These are phyloP conservation scores for Eriosoma lanigerum DNA, from an alignment of 1,140 invertebrate genomes.

Conservation along the genomic window DNA sequence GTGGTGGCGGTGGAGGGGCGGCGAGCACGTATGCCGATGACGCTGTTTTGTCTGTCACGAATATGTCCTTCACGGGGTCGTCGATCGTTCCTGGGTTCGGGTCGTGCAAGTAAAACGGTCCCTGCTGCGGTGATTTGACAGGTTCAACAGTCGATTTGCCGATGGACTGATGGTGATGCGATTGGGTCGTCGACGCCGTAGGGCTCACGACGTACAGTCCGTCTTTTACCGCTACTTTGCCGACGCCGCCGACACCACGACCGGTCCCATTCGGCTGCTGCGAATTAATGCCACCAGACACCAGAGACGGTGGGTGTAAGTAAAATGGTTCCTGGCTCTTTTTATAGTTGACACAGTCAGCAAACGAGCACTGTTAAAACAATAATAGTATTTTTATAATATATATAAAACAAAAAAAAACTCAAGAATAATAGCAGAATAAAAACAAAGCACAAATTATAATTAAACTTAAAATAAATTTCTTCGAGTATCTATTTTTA, in stretches of 20 bases:
- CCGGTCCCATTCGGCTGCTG: slow-evolving; percentile 21
- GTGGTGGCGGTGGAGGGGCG: slow-evolving; percentile 56
- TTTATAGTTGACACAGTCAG: slow-evolving; percentile 62
- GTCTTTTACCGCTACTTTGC: slow-evolving; percentile 39
- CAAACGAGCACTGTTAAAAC: slow-evolving; percentile 61
- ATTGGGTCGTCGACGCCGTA: background rate
- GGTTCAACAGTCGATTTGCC: slow-evolving; percentile 17
- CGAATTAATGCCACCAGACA: slow-evolving; percentile 53
- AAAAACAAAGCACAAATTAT: too few relatives aligned
- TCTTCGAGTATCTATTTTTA: too few relatives aligned
- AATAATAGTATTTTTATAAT: too few relatives aligned
- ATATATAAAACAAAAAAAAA: too few relatives aligned
- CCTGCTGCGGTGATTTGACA: slow-evolving; percentile 58
- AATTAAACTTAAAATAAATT: too few relatives aligned
- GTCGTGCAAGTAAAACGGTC: slow-evolving; percentile 82
- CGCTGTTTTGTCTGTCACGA: slow-evolving; percentile 59
- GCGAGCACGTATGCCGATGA: slow-evolving; percentile 46
- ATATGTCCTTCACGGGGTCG: slow-evolving; percentile 76
- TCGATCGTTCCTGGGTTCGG: slow-evolving; percentile 68
- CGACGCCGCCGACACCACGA: background rate
- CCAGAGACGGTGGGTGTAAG: slow-evolving; percentile 66
- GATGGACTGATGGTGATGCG: background rate
- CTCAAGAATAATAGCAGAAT: too few relatives aligned
- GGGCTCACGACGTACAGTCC: slow-evolving; percentile 27
- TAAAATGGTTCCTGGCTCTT: slow-evolving; percentile 68